Percentiles rank a stretch among this genome's conserved stretches.
Evolutionary conservation across 2,113 vertebrate species (phyloP).

Genomic region (Cranoglanis bouderius): DNA sequence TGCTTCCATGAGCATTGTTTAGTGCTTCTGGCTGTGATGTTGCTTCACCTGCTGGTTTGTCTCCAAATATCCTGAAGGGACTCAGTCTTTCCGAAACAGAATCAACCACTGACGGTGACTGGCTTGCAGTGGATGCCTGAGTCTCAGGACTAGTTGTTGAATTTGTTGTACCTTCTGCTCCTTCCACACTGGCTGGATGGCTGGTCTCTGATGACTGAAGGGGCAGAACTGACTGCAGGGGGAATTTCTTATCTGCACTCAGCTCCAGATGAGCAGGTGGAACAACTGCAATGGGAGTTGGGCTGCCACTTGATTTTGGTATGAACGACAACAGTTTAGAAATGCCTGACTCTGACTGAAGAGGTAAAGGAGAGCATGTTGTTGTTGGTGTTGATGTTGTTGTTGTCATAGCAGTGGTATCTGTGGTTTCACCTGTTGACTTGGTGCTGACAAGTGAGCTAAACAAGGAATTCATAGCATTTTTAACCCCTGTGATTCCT

Average conservation of each 20-base stretch:
- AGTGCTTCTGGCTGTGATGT: constrained; percentile 28
- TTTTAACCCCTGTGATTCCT: constrained; percentile 79
- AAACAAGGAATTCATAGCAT: constrained; percentile 81
- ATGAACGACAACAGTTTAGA: constrained; percentile 73
- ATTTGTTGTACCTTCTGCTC: constrained; percentile 48
- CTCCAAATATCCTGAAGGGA: constrained; percentile 77
- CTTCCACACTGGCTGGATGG: constrained; percentile 49
- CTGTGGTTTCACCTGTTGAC: constrained; percentile 59
- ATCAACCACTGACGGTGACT: constrained; percentile 75
- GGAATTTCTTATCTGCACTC: constrained; percentile 70
- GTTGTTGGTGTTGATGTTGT: constrained; percentile 60
- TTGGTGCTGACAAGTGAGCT: constrained; percentile 83
- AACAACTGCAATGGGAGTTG: constrained; percentile 69
- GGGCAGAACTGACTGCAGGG: constrained; percentile 70
- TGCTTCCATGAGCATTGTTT: constrained; percentile 54
- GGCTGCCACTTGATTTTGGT: constrained; percentile 65
- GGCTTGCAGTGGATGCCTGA: constrained; percentile 57
- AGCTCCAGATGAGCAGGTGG: constrained; percentile 64
- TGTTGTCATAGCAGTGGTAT: constrained; percentile 50
- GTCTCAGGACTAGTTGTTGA: constrained; percentile 28
- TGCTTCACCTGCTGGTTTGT: constrained; percentile 50
- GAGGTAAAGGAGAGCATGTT: constrained; percentile 47
- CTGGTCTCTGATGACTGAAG: constrained; percentile 64
- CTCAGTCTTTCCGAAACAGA: constrained; percentile 82
- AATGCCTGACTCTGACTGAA: constrained; percentile 70